Evolutionary conservation across 2,888 invertebrate species (phyloP).

Genomic region (Sthenelais limicola): DNA sequence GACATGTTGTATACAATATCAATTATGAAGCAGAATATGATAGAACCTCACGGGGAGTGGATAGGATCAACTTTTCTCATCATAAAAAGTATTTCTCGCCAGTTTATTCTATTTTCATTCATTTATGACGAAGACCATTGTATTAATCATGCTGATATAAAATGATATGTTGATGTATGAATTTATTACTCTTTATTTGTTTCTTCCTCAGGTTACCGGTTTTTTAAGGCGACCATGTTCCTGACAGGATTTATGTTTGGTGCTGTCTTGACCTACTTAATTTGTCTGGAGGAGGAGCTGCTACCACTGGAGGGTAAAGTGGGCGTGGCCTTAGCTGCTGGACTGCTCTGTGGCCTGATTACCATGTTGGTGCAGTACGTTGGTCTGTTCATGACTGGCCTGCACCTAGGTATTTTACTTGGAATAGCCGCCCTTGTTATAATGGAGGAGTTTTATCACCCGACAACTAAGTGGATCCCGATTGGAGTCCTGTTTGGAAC

Average conservation of each 20-base stretch:
- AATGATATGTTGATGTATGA: too few relatives aligned
- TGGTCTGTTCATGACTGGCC: constrained; percentile 85
- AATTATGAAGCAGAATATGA: too few relatives aligned
- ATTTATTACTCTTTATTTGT: too few relatives aligned
- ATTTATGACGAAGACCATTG: too few relatives aligned
- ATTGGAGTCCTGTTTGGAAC: constrained; percentile 80
- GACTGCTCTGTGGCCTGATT: constrained; percentile 83
- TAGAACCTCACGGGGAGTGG: too few relatives aligned
- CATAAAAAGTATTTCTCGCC: too few relatives aligned
- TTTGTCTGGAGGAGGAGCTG: constrained; percentile 85
- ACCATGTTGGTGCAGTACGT: constrained; percentile 88
- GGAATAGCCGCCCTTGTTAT: constrained; percentile 67
- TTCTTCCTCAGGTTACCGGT: constrained; percentile 84
- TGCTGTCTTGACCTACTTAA: constrained; percentile 84
- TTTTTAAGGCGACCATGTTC: constrained; percentile 90
- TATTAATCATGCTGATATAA: too few relatives aligned
- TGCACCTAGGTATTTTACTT: constrained; percentile 80
- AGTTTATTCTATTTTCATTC: too few relatives aligned
- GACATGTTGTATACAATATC: too few relatives aligned
- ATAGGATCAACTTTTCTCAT: too few relatives aligned
- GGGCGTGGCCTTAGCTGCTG: constrained; percentile 83
- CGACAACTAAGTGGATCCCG: constrained; percentile 80
- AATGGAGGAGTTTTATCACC: constrained; percentile 76
- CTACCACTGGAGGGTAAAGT: constrained; percentile 80
- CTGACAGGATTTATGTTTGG: constrained; percentile 90